Evolutionary conservation across 2,888 invertebrate species (phyloP).

Genomic region (Lasioglossum leucozonium): DNA sequence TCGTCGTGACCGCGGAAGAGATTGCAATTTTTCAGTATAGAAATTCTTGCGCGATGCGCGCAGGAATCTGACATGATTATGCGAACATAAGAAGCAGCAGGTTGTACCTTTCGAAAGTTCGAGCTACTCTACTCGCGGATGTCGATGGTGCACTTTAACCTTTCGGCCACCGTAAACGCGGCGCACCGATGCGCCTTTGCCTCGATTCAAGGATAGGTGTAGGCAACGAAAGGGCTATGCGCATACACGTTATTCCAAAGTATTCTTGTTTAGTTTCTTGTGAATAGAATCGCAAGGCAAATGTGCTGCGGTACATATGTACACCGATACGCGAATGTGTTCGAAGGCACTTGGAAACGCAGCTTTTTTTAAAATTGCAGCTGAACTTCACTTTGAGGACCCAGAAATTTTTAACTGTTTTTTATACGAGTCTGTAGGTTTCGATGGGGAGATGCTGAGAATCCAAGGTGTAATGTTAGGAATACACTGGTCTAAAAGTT

Average conservation of each 20-base stretch:
- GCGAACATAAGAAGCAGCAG: constrained; percentile 40
- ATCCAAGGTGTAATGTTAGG: too few relatives aligned
- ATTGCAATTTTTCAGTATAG: neutral
- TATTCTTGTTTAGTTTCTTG: neutral
- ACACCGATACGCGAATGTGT: too few relatives aligned
- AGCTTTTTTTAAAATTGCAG: too few relatives aligned
- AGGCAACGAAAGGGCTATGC: neutral
- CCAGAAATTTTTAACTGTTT: too few relatives aligned
- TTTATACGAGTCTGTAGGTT: too few relatives aligned
- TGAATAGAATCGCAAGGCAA: neutral
- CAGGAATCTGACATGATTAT: constrained; percentile 45
- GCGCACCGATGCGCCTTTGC: constrained; percentile 27
- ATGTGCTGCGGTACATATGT: neutral
- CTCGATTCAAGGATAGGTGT: constrained; percentile 30
- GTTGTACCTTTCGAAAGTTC: constrained; percentile 59
- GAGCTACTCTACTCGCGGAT: constrained; percentile 38
- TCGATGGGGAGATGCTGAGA: too few relatives aligned
- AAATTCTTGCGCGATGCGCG: constrained; percentile 16
- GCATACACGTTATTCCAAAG: neutral
- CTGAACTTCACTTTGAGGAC: too few relatives aligned
- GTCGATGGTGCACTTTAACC: constrained; percentile 57
- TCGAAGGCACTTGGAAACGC: too few relatives aligned
- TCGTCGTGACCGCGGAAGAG: constrained; percentile 13
- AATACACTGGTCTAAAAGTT: too few relatives aligned
- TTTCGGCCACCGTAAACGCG: constrained; percentile 48